Conservation (phyloP, 2,797 vertebrate genomes). For the Syngnathus rostellatus region DNA sequence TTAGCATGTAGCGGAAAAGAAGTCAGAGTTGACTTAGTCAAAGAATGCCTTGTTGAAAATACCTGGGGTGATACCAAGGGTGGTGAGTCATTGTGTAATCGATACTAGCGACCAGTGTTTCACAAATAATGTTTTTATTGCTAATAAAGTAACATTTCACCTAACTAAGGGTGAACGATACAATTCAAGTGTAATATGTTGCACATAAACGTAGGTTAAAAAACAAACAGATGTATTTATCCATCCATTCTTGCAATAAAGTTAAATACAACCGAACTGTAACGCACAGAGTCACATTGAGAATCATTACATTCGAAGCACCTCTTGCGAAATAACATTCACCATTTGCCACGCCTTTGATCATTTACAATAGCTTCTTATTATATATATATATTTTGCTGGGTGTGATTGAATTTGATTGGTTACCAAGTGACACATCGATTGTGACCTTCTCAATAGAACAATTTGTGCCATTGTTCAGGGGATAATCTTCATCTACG, state of each 20-base stretch:
- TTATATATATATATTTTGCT: neutral
- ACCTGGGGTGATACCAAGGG: conserved; percentile 2
- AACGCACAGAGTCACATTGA: neutral
- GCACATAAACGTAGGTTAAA: neutral
- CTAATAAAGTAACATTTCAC: neutral
- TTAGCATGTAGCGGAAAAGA: too few species aligned
- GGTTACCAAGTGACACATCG: conserved; percentile 28
- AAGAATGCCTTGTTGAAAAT: neutral
- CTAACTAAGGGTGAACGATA: neutral
- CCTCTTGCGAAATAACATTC: neutral
- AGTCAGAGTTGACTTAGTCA: neutral
- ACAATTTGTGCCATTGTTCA: conserved; percentile 21
- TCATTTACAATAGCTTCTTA: neutral
- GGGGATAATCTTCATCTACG: conserved; percentile 18
- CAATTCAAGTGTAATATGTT: neutral
- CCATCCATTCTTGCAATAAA: neutral
- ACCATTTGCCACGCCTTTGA: neutral
- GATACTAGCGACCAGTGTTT: conserved; percentile 14
- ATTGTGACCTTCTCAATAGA: conserved; percentile 28
- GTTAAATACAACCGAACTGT: neutral
- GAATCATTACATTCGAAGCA: neutral
- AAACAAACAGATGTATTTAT: neutral
- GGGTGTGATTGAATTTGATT: conserved; percentile 8
- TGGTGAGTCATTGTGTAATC: conserved; percentile 20
- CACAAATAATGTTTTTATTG: neutral